Percentiles rank a stretch among this genome's conserved stretches.
Evolutionary conservation across 1,140 invertebrate species (phyloP).

Genomic region (Reticulitermes speratus): DNA sequence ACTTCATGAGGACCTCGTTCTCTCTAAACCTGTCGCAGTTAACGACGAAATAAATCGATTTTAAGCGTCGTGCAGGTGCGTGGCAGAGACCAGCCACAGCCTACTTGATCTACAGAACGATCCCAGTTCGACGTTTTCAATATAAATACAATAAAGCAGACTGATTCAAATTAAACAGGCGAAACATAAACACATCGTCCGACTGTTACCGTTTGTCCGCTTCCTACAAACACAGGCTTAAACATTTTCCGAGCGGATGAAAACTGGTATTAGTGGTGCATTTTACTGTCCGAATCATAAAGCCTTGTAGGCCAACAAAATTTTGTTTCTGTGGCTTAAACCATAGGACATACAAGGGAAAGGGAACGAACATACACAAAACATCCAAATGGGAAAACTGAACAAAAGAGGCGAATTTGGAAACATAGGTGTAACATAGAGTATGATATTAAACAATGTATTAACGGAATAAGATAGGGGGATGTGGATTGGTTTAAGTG

Average conservation of each 20-base stretch:
- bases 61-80: neutral
- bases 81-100: neutral
- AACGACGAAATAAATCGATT: constrained; percentile 6
- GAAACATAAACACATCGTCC: neutral
- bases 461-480: no score
- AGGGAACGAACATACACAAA: no score
- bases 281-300: no score
- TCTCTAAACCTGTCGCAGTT: neutral
- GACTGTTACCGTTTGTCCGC: neutral
- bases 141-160: neutral
- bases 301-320: no score
- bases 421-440: no score
- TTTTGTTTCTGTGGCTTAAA: no score
- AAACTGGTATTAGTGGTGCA: no score
- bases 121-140: neutral
- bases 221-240: neutral
- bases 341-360: no score
- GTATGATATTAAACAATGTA: no score
- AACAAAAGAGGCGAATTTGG: no score
- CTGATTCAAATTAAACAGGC: neutral
- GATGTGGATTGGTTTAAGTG: no score
- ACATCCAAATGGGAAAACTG: no score
- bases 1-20: neutral
- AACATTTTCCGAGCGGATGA: neutral
- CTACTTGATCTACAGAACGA: neutral